Percentiles rank a stretch among this genome's conserved stretches.
Conservation (phyloP, 2,888 invertebrate genomes). For the Archips xylosteana region DNA sequence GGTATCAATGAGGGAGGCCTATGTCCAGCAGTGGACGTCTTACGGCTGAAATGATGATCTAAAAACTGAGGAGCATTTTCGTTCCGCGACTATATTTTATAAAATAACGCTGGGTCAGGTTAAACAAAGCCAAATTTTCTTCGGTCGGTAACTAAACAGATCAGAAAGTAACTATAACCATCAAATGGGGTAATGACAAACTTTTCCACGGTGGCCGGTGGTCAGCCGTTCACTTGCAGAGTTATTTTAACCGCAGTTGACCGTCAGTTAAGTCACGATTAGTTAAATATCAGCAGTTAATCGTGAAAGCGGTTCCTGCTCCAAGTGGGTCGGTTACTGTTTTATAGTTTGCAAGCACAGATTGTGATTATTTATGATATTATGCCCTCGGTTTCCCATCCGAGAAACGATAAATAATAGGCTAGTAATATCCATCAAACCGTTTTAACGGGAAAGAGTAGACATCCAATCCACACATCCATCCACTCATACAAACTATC, state of each 20-base stretch:
- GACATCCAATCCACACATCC: no score
- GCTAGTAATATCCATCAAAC: no score
- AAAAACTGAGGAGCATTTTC: no score
- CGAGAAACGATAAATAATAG: no score
- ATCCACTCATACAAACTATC: no score
- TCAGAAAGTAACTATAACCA: neutral
- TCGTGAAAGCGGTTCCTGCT: constrained; percentile 16
- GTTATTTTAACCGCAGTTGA: neutral
- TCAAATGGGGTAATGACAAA: neutral
- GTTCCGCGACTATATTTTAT: no score
- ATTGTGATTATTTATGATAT: neutral
- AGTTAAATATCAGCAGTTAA: constrained; percentile 13
- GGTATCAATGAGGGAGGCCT: no score
- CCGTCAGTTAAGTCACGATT: constrained; percentile 18
- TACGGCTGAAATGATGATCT: no score
- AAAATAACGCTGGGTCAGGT: no score
- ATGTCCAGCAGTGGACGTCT: no score
- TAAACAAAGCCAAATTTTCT: neutral
- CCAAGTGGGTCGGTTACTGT: neutral
- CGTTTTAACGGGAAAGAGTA: no score
- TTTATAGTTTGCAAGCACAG: neutral
- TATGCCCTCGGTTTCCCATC: no score
- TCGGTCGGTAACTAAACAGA: neutral
- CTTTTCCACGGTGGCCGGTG: neutral
- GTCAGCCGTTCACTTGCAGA: neutral